These are phyloP conservation scores for Brachyptera risi DNA, from an alignment of 2,888 invertebrate genomes.

Conservation along the genomic window DNA sequence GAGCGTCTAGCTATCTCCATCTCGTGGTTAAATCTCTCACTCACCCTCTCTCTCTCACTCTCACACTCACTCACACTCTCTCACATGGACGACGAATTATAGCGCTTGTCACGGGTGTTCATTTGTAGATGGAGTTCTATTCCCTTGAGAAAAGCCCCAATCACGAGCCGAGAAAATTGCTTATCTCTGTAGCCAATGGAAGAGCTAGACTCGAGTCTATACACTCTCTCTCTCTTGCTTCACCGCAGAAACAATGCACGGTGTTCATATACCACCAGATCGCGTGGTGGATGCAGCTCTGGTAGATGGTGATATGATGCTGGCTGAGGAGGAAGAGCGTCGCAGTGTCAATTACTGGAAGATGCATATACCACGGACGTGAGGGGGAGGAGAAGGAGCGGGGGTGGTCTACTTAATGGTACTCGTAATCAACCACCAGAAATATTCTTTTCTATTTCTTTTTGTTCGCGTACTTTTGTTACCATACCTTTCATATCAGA, in stretches of 20 bases:
- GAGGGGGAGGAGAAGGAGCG: slow-evolving; percentile 10
- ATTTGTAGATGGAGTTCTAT: slow-evolving; percentile 68
- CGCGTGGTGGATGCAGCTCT: not conserved
- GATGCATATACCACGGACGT: not conserved
- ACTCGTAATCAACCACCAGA: slow-evolving; percentile 40
- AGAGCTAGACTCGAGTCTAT: slow-evolving; percentile 33
- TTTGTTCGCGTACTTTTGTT: not conserved
- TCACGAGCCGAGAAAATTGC: slow-evolving; percentile 67
- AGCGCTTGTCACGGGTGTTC: slow-evolving; percentile 67
- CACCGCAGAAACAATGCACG: slow-evolving; percentile 30
- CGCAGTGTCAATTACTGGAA: slow-evolving; percentile 18
- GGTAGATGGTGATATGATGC: not conserved
- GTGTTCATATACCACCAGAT: slow-evolving; percentile 5
- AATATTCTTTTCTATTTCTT: slow-evolving; percentile 32
- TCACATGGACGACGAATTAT: slow-evolving; percentile 55
- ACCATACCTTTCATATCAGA: no score
- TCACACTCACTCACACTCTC: slow-evolving; percentile 29
- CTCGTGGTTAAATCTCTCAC: slow-evolving; percentile 2
- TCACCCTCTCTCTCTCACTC: no score
- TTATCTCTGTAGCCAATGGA: slow-evolving; percentile 48
- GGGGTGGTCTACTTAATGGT: slow-evolving; percentile 40
- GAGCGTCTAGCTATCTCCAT: not conserved
- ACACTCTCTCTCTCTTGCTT: no score
- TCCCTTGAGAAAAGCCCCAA: slow-evolving; percentile 60
- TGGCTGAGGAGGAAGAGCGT: slow-evolving; percentile 1